Evolutionary conservation across 2,113 vertebrate genomes (phyloP), one percentile per base, ranked within the genome.

Genomic region (Mesocricetus auratus): DNA sequence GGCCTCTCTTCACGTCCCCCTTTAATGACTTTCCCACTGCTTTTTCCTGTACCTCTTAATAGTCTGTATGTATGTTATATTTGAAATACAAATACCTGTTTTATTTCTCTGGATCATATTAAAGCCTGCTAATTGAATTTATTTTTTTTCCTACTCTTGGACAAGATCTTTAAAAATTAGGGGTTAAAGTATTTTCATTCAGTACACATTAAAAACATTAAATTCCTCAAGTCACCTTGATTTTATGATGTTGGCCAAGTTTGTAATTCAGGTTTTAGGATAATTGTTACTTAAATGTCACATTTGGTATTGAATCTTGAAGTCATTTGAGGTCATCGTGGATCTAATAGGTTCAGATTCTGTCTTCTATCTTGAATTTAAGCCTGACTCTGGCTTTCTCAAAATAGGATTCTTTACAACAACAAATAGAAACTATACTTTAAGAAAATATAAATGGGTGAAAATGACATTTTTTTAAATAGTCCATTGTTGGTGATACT

Each of bases 221-320:
- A 64, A 47, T 91, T 93, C 93, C 73, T 95, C 73, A 94, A 69
- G 47, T 82, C 24, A 71, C 1, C 62, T 96, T 90, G 92, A 62
- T 90, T 53, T 42, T 87, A 13, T 94, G 74, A 96, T 93, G 39
- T 78, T 62, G 50, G 45, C 82, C 47, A 86, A 33, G 73, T 96
- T 94, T 96, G 29, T 96, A 78, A 92, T 94, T 94, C 24, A 77
- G 64, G 66, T 92, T 95, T 94, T 95, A 95, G 15, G 96, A 95
- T 96, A 91, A 62, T 62, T 89, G 4, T 60, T 93, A 39, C 53
- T 86, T 73, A 74, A 36, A 3, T 90, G 21, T 78, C 69, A 0
- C 15, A 3, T 93, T 87, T 69, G 26, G 16, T 69, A 24, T 86
- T 83, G 82, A 62, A 93, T 94, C 95, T 94, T 60, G 31, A 96